Evolutionary conservation across 2,113 vertebrate species (phyloP), one percentile per base, ranked within the genome.

Genomic region (Pipra filicauda): DNA sequence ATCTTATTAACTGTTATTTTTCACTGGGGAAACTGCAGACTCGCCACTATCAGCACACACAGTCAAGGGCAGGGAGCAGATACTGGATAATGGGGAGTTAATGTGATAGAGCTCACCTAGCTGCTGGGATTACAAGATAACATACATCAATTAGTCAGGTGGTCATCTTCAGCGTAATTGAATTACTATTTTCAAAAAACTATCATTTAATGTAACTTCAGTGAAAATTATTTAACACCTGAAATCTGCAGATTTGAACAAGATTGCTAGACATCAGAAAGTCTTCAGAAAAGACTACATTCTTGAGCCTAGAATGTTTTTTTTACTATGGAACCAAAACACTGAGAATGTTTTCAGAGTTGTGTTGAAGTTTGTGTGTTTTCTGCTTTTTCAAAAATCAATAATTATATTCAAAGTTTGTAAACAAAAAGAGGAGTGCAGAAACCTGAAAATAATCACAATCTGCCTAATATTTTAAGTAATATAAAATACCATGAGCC

Each of bases 101-200:
- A 39, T 80, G 81, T 76, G 90, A 79, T 55, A 90, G 91, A 87
- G 94, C 67, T 93, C 85, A 64, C 62, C 84, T 75, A 88, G 58
- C 48, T 72, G 52, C 66, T 91, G 79, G 48, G 88, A 91, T 75
- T 76, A 90, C 58, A 35, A 73, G 61, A 55, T 59, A 52, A 41
- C 61, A 24, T 13, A n/a, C 64, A 74, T 76, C 55, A 14, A 37
- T 69, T 76, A 76, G 48, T 69, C 88, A 94, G 15, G 77, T 81
- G 88, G 52, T 20, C 67, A 84, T 67, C 77, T 85, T 69, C 37
- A 7, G 51, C 23, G 27, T 58, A 90, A 78, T 7, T 64, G 59
- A 94, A 44, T 14, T 71, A n/a, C 55, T 72, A 27, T 82, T 93
- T 86, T 35, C 33, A 96, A 85, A 96, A 96, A 80, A 18, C 24